Conservation (phyloP, 2,113 vertebrate species). For the Oncorhynchus tshawytscha region DNA sequence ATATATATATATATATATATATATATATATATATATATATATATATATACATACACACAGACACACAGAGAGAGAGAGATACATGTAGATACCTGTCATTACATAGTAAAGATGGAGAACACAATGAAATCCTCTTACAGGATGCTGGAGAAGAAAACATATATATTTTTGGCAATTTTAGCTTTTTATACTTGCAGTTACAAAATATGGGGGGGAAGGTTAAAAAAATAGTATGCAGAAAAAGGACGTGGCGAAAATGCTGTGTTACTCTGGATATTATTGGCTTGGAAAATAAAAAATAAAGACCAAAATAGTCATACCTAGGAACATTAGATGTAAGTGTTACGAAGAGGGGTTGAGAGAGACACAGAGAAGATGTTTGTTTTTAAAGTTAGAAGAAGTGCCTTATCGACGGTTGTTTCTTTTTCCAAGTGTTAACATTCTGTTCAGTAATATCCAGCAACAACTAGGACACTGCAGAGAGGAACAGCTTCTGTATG, state of each 20-base stretch:
- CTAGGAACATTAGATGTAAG: slow-evolving; percentile 32
- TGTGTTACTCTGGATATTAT: slow-evolving; percentile 67
- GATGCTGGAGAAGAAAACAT: slow-evolving; percentile 78
- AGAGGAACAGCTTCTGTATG: slow-evolving; percentile 54
- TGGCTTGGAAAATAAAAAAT: slow-evolving; percentile 50
- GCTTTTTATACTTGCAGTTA: slow-evolving; percentile 86
- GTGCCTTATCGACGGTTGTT: slow-evolving; percentile 80
- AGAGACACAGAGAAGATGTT: slow-evolving; percentile 20
- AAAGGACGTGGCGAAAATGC: slow-evolving; percentile 23
- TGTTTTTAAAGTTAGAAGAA: slow-evolving; percentile 55
- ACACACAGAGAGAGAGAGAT: too few relatives aligned
- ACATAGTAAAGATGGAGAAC: slow-evolving; percentile 73
- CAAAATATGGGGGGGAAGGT: slow-evolving; percentile 45
- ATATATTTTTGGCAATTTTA: slow-evolving; percentile 87
- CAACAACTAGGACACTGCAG: slow-evolving; percentile 65
- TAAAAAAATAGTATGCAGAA: slow-evolving; percentile 26
- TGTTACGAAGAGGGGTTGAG: not conserved
- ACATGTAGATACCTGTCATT: slow-evolving; percentile 77
- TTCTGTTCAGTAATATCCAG: slow-evolving; percentile 73
- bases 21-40: slow-evolving; percentile 39
- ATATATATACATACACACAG: too few relatives aligned
- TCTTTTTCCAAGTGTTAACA: slow-evolving; percentile 69
- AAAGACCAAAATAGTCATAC: slow-evolving; percentile 63
- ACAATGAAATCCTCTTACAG: slow-evolving; percentile 84
- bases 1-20: slow-evolving; percentile 45